Percentiles rank a stretch among this genome's conserved stretches.
phyloP scores from a whole-genome alignment of 2,888 invertebrate species.

The Sisyra nigra region DNA sequence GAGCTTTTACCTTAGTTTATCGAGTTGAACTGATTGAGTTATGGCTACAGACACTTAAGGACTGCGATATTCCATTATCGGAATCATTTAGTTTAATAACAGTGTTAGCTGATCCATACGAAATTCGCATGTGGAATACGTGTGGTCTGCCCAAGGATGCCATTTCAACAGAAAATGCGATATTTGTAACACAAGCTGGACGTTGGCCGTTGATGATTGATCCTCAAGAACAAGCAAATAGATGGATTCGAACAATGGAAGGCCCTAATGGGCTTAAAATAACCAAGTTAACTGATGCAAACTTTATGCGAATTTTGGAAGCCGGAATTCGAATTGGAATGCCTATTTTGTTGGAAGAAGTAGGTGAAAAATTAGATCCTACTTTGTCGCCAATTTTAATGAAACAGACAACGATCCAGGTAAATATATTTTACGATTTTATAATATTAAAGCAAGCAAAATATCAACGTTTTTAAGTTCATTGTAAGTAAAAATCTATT shows the following conservation, averaged over 20 bases:
- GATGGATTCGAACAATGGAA: constrained; percentile 86
- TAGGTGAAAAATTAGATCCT: constrained; percentile 78
- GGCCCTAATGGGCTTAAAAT: constrained; percentile 53
- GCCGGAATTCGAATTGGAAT: constrained; percentile 68
- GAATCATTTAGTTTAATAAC: constrained; percentile 49
- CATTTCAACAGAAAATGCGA: constrained; percentile 84
- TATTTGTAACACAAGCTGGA: constrained; percentile 67
- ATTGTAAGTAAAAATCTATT: no score
- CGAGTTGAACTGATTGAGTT: constrained; percentile 44
- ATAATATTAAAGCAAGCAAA: no score
- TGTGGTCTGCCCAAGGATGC: constrained; percentile 75
- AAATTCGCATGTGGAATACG: constrained; percentile 80
- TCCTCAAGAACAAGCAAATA: constrained; percentile 88
- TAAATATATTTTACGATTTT: constrained; percentile 21
- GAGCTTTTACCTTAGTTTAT: constrained; percentile 68
- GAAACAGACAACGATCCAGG: constrained; percentile 62
- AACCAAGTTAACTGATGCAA: constrained; percentile 61
- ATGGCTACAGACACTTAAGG: constrained; percentile 53
- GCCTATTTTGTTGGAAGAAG: constrained; percentile 76
- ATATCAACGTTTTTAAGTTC: no score
- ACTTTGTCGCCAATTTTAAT: constrained; percentile 68
- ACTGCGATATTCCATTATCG: constrained; percentile 54
- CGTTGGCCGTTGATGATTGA: constrained; percentile 89
- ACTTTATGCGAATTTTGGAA: constrained; percentile 63
- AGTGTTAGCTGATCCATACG: constrained; percentile 67